Evolutionary conservation across 2,113 vertebrate species (phyloP).

Genomic region (Vulpes ferrilata): DNA sequence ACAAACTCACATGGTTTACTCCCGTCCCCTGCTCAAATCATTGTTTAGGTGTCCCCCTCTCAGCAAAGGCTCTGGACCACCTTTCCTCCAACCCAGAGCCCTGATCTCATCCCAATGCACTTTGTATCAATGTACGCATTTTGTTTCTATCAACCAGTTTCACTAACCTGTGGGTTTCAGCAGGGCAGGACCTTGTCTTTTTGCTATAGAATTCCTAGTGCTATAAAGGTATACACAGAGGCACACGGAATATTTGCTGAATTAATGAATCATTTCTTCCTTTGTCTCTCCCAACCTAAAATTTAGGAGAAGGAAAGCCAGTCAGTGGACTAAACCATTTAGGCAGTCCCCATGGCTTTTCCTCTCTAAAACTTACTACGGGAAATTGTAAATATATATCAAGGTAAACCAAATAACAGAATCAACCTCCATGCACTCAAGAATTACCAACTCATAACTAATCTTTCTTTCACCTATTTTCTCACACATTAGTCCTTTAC

Average conservation of each 20-base stretch:
- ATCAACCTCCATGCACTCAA: not conserved
- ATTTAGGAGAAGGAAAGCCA: not conserved
- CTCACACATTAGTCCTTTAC: not conserved
- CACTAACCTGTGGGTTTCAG: not conserved
- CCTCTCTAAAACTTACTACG: not conserved
- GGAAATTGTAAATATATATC: not conserved
- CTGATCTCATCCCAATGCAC: not conserved
- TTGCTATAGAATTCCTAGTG: not conserved
- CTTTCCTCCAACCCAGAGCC: no score
- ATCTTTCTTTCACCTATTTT: not conserved
- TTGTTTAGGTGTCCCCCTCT: not conserved
- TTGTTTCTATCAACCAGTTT: not conserved
- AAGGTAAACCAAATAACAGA: not conserved
- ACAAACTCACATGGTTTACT: not conserved
- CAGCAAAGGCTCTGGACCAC: not conserved
- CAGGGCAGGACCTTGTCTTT: not conserved
- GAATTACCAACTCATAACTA: not conserved
- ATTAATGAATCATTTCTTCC: slow-evolving; percentile 7
- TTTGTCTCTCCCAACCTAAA: not conserved
- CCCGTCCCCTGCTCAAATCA: not conserved
- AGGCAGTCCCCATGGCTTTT: not conserved
- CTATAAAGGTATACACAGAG: not conserved
- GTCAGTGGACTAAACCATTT: not conserved
- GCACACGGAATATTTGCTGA: not conserved
- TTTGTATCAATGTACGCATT: not conserved